Evolutionary conservation across 2,797 vertebrate genomes (phyloP), one percentile per base, ranked within the genome.

Genomic region (Heterohyrax brucei): DNA sequence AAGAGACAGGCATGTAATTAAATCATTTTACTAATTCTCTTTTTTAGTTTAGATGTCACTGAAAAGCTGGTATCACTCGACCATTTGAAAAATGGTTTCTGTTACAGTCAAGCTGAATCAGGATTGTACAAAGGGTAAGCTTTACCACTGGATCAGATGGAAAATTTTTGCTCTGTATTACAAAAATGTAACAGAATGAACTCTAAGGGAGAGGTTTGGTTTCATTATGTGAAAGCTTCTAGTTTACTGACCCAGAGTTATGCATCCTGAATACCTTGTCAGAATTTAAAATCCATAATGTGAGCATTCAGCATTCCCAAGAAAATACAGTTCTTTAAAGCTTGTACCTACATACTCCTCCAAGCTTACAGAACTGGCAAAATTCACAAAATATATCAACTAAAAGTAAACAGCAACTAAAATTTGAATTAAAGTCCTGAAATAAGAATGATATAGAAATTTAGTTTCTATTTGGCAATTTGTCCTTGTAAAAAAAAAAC

Each of bases 1-100:
- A 88, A 95, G 82, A 96, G 95, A 97, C 95, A 97, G 96, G 93
- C 62, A 90, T 92, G 89, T 94, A 97, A 98, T 97, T 97, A 98
- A 93, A 97, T 59, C 50, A 81, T 92, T 97, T 91, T 91, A 96
- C 64, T 18, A 46, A 96, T 92, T 81, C 79, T 97, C 96, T 98
- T 95, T 95, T 95, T 96, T 81, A 96, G 75, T 66, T 96, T 77
- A 97, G 75, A 91, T 94, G 44, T 83, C 88, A 92, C 22, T 82
- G 75, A 95, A 96, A 94, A 96, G 87, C 79, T 90, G 95, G 92
- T 83, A 97, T 70, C 89, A 61, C 91, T 94, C 91, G 79, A 96
- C 66, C 85, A 22, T 87, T 77, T 97, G 85, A 73, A 96, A 93
- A 97, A 97, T 78, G 92, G 86, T 92, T 98, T 89, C 89, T 92